Evolutionary conservation across 2,113 vertebrate species (phyloP).

Genomic region (Halichoeres trimaculatus): DNA sequence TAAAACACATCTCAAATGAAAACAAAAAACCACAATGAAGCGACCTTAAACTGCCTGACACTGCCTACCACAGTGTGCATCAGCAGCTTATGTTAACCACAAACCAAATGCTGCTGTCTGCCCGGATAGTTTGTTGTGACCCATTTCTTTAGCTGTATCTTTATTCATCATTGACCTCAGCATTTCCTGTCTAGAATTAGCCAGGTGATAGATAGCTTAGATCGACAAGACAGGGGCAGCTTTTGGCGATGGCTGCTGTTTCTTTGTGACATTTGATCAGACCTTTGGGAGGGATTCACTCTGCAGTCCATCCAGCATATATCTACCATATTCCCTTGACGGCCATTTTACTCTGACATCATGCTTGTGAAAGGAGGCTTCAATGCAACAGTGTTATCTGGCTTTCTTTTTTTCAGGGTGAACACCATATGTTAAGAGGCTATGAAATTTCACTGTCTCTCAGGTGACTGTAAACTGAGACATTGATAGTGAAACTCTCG

Average conservation of each 20-base stretch:
- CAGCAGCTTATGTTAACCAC: neutral
- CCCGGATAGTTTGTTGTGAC: neutral
- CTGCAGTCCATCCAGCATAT: slow-evolving; percentile 45
- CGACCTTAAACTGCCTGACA: neutral
- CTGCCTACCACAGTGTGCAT: neutral
- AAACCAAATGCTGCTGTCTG: neutral
- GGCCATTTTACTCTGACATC: neutral
- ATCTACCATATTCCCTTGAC: neutral
- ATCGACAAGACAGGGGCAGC: slow-evolving; percentile 82
- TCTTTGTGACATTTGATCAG: neutral
- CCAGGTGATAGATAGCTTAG: slow-evolving; percentile 78
- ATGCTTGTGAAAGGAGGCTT: neutral
- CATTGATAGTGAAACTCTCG: too few relatives aligned
- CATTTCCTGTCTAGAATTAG: slow-evolving; percentile 49
- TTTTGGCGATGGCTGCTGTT: slow-evolving; percentile 72
- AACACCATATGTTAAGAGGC: too few relatives aligned
- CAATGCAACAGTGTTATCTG: neutral
- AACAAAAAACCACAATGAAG: neutral
- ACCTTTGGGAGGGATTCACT: slow-evolving; percentile 59
- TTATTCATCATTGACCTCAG: slow-evolving; percentile 20
- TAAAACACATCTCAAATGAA: neutral
- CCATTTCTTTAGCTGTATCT: slow-evolving; percentile 5
- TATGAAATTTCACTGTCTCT: too few relatives aligned
- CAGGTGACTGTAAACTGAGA: too few relatives aligned
- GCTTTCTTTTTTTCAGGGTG: neutral